phyloP scores from a whole-genome alignment of 2,113 vertebrate genomes.

The Delphinus delphis region DNA sequence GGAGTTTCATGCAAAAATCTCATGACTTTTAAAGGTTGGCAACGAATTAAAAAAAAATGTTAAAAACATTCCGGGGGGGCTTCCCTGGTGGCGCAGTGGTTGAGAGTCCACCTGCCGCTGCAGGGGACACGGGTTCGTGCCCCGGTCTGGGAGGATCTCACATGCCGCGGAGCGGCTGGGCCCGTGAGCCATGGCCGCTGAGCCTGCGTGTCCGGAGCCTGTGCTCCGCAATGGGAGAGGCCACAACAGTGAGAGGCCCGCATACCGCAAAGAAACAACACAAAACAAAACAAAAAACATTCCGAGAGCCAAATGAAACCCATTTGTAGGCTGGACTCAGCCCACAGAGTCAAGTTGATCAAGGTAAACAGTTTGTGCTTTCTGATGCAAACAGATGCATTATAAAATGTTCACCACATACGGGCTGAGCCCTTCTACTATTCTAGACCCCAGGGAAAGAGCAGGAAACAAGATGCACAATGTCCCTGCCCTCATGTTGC shows the following conservation, averaged over 20 bases:
- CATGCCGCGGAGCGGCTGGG: too few relatives aligned
- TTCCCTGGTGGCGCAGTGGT: too few relatives aligned
- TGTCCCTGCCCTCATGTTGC: rapidly evolving
- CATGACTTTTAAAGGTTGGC: constrained; percentile 46
- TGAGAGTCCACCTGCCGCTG: too few relatives aligned
- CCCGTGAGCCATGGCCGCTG: too few relatives aligned
- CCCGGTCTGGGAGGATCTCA: too few relatives aligned
- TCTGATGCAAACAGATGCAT: neutral
- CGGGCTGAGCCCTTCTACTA: rapidly evolving
- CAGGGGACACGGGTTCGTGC: too few relatives aligned
- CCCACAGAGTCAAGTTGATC: neutral
- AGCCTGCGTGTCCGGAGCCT: too few relatives aligned
- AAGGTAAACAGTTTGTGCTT: neutral
- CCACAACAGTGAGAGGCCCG: too few relatives aligned
- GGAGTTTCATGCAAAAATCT: neutral
- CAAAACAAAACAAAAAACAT: too few relatives aligned
- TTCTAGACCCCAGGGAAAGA: too few relatives aligned
- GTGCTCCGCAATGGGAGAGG: too few relatives aligned
- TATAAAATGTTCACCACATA: neutral
- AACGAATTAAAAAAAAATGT: neutral
- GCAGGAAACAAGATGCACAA: rapidly evolving
- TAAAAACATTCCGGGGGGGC: neutral
- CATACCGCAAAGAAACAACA: too few relatives aligned
- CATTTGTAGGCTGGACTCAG: neutral
- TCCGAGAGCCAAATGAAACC: neutral